Evolutionary conservation across 2,888 invertebrate species (phyloP).

Genomic region (Nomada hirtipes): DNA sequence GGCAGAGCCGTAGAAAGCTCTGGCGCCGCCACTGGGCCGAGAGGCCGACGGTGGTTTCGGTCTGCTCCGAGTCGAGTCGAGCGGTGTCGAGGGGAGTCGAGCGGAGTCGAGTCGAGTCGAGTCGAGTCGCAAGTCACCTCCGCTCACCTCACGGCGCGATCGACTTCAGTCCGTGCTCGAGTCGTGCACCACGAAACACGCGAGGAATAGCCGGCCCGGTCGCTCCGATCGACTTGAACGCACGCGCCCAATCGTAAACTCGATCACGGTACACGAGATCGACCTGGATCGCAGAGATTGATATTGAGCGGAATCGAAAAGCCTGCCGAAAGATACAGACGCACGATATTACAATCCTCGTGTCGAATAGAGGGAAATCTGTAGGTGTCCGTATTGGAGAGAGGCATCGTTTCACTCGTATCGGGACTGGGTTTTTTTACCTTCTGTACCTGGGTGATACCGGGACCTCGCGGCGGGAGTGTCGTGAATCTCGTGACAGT

Average conservation of each 20-base stretch:
- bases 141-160: constrained; percentile 79
- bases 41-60: constrained; percentile 62
- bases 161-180: constrained; percentile 77
- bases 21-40: constrained; percentile 64
- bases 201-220: constrained; percentile 68
- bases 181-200: constrained; percentile 78
- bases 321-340: neutral
- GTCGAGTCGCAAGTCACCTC: constrained; percentile 81
- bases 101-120: constrained; percentile 47
- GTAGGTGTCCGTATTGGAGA: too few species aligned
- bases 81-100: constrained; percentile 38
- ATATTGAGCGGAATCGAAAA: neutral
- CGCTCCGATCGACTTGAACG: constrained; percentile 63
- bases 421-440: too few species aligned
- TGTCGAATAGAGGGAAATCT: too few species aligned
- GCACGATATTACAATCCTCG: neutral
- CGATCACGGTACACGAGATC: constrained; percentile 1
- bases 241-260: constrained; percentile 44
- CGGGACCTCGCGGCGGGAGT: neutral
- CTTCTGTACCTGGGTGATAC: too few species aligned
- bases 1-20: constrained; percentile 34
- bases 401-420: too few species aligned
- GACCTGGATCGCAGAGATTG: constrained; percentile 6
- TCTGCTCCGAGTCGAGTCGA: constrained; percentile 53
- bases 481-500: constrained; percentile 19